phyloP scores from a whole-genome alignment of 1,140 invertebrate genomes.

The Drosophila ambigua region DNA sequence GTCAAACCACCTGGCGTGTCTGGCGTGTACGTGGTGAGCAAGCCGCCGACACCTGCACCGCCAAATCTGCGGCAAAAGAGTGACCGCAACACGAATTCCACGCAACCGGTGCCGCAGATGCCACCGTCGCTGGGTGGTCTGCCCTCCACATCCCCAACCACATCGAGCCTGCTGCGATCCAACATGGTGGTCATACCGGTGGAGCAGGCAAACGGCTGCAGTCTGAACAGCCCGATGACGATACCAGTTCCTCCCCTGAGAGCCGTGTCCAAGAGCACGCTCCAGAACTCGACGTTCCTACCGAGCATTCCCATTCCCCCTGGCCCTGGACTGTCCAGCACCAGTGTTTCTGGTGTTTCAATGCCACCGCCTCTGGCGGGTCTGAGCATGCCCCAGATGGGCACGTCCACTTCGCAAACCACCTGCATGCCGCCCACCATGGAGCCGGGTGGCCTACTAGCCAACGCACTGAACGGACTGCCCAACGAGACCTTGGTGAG shows the following conservation, averaged over 20 bases:
- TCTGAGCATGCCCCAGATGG: conserved; percentile 36
- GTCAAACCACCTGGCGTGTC: conserved; percentile 17
- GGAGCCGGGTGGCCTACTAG: conserved; percentile 37
- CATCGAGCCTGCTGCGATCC: conserved; percentile 59
- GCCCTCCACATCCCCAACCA: conserved; percentile 11
- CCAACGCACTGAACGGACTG: conserved; percentile 56
- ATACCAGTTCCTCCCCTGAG: conserved; percentile 74
- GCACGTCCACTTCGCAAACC: background rate
- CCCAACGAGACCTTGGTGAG: conserved; percentile 33
- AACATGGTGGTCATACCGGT: conserved; percentile 83
- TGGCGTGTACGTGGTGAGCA: background rate
- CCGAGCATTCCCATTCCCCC: background rate
- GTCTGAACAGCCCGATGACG: conserved; percentile 51
- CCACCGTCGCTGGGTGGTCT: conserved; percentile 5
- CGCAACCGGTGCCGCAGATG: background rate
- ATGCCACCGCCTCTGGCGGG: conserved; percentile 69
- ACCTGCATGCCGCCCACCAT: background rate
- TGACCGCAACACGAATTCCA: conserved; percentile 28
- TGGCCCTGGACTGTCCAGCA: background rate
- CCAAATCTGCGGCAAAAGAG: conserved; percentile 38
- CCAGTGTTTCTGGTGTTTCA: background rate
- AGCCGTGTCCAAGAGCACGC: conserved; percentile 69
- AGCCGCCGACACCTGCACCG: conserved; percentile 5
- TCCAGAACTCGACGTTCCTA: conserved; percentile 33
- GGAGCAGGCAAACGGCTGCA: conserved; percentile 32